These are phyloP conservation scores for Holothuria leucospilota DNA, from an alignment of 53 echinoderm and acorn worm species.

Conservation along the genomic window DNA sequence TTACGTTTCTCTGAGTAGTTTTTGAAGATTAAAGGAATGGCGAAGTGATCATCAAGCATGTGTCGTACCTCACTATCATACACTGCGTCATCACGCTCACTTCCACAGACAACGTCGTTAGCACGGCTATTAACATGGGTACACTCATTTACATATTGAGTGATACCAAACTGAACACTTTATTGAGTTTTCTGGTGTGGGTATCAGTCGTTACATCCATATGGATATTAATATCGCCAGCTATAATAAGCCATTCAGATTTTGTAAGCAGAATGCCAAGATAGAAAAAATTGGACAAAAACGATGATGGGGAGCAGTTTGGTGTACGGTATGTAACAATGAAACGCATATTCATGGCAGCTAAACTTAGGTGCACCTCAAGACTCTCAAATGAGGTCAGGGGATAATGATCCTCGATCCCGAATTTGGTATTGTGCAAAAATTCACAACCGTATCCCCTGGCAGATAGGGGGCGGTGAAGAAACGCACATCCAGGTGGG, in stretches of 20 bases:
- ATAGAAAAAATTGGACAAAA: neutral
- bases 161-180: neutral
- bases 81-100: neutral
- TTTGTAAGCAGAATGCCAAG: neutral
- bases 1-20: neutral
- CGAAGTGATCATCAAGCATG: neutral
- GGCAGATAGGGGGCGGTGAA: no score
- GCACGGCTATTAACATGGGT: no score
- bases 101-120: neutral
- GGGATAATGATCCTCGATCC: no score
- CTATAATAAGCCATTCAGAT: neutral
- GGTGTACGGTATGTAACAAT: neutral
- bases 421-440: no score
- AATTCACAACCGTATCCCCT: no score
- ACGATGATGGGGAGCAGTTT: neutral
- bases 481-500: no score
- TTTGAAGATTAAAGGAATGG: neutral
- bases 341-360: neutral
- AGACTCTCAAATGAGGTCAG: neutral
- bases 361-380: neutral
- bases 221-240: neutral
- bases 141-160: no score
- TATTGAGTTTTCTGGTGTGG: neutral
- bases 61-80: neutral
- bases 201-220: neutral